phyloP scores from a whole-genome alignment of 2,113 vertebrate species.

The Rhodinocichla rosea region DNA sequence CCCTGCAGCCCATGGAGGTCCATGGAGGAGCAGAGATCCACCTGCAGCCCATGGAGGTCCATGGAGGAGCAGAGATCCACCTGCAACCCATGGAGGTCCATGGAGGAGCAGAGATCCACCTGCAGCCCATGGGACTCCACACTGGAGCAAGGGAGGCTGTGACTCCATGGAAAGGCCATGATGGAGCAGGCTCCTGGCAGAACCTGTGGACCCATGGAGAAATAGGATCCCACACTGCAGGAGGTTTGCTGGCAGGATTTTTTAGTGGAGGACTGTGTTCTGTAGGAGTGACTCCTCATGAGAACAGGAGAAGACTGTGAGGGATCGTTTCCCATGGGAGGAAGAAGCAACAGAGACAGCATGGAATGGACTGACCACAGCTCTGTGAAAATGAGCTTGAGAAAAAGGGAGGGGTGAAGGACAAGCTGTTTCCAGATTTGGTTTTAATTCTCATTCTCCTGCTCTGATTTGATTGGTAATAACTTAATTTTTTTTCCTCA shows the following conservation, averaged over 20 bases:
- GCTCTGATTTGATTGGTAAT: not conserved
- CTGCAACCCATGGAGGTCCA: fast-evolving
- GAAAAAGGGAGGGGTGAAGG: not conserved
- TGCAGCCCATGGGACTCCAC: not conserved
- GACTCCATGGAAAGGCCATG: fast-evolving
- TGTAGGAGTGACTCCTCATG: not conserved
- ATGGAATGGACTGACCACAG: not conserved
- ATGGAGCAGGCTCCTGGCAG: not conserved
- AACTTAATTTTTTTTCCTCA: not conserved
- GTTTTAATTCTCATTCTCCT: not conserved
- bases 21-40: too few relatives aligned
- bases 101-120: not conserved
- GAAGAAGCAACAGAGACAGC: not conserved
- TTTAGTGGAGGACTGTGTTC: not conserved
- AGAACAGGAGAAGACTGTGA: not conserved
- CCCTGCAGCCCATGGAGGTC: not conserved
- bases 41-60: not conserved
- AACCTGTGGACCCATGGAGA: not conserved
- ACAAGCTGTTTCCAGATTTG: not conserved
- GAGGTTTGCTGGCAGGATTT: not conserved
- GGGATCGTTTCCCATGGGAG: not conserved
- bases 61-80: not conserved
- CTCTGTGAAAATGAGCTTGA: not conserved
- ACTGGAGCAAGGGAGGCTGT: not conserved
- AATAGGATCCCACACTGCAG: not conserved